phyloP scores from a whole-genome alignment of 2,888 invertebrate species.

The Nephrocerus scutellatus region DNA sequence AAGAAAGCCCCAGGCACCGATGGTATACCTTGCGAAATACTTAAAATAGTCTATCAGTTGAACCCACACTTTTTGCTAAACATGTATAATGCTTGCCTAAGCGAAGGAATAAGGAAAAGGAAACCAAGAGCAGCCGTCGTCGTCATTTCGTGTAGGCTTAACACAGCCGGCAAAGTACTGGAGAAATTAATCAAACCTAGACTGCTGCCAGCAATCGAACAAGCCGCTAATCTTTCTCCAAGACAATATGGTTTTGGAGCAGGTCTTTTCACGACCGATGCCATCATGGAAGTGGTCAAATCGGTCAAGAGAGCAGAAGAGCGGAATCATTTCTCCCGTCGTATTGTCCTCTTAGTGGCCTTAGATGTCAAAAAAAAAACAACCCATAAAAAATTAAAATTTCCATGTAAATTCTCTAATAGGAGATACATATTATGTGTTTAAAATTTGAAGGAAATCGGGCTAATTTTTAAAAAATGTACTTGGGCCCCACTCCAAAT shows the following conservation, averaged over 20 bases:
- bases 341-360: neutral
- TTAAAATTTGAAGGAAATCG: too few relatives aligned
- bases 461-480: too few relatives aligned
- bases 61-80: neutral
- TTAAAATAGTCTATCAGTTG: neutral
- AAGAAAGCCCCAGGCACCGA: neutral
- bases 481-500: too few relatives aligned
- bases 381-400: too few relatives aligned
- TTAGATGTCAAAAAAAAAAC: neutral
- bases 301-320: neutral
- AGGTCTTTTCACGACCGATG: neutral
- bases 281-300: neutral
- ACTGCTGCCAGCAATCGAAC: neutral
- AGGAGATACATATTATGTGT: too few relatives aligned
- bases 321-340: neutral
- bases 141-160: neutral
- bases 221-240: neutral
- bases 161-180: slow-evolving; percentile 1
- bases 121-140: too few relatives aligned
- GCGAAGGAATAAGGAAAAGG: neutral
- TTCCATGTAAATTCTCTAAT: too few relatives aligned
- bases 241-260: slow-evolving; percentile 1
- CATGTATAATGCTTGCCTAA: neutral
- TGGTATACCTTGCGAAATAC: neutral
- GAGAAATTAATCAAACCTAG: slow-evolving; percentile 2